Conservation (phyloP, 1,140 invertebrate species). For the Drosophila ironensis region DNA sequence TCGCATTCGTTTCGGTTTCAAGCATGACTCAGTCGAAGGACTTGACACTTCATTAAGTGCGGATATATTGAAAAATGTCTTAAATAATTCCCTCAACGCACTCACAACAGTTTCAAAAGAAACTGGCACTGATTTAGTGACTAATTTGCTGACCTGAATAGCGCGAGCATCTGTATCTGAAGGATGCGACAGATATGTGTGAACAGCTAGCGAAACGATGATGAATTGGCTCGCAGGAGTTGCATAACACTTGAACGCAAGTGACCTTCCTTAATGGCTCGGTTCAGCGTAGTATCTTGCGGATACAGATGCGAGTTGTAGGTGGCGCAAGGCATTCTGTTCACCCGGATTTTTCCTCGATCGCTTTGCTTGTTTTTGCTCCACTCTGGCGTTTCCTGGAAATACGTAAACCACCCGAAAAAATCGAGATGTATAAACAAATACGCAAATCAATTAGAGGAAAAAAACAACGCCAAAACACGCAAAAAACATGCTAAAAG, state of each 20-base stretch:
- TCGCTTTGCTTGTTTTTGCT: constrained; percentile 16
- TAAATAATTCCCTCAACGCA: background rate
- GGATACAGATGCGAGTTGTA: constrained; percentile 39
- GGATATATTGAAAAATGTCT: constrained; percentile 24
- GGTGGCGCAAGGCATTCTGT: constrained; percentile 31
- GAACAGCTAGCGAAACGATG: constrained; percentile 10
- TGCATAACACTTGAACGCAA: constrained; percentile 30
- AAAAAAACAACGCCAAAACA: constrained; percentile 19
- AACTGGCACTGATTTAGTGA: constrained; percentile 25
- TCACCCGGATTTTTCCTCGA: background rate
- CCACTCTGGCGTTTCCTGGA: constrained; percentile 66
- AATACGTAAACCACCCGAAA: constrained; percentile 38
- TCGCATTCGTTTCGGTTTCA: constrained; percentile 1
- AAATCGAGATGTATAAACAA: constrained; percentile 43
- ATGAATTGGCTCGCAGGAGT: constrained; percentile 17
- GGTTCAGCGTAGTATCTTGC: constrained; percentile 24
- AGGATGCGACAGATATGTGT: constrained; percentile 14
- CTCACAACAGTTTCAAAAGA: constrained; percentile 8
- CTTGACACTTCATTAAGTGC: constrained; percentile 27
- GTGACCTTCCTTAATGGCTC: constrained; percentile 34
- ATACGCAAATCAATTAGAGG: constrained; percentile 26
- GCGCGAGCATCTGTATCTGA: constrained; percentile 12
- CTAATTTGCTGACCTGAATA: constrained; percentile 31
- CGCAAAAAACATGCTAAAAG: constrained; percentile 23
- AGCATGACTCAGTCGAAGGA: constrained; percentile 32